Conservation (phyloP, 2,113 vertebrate species). For the Burhinus oedicnemus region DNA sequence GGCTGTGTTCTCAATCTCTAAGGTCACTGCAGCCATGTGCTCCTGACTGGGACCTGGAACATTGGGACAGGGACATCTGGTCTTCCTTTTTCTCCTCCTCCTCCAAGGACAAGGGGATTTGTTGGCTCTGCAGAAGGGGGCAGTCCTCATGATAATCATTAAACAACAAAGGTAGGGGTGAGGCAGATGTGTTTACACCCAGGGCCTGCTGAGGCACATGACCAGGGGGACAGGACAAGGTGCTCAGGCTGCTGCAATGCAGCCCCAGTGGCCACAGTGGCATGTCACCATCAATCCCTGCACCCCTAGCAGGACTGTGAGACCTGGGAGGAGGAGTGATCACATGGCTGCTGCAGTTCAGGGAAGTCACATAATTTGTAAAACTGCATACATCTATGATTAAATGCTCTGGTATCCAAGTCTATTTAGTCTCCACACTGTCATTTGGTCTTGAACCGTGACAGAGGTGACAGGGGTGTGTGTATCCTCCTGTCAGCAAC, state of each 20-base stretch:
- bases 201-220: fast-evolving
- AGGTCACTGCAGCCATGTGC: background rate
- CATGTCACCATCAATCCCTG: fast-evolving
- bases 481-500: background rate
- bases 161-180: background rate
- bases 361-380: background rate
- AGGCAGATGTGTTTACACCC: background rate
- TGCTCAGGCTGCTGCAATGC: background rate
- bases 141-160: background rate
- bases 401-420: background rate
- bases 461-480: background rate
- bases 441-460: background rate
- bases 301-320: background rate
- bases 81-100: background rate
- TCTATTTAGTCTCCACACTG: background rate
- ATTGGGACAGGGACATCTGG: background rate
- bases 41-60: background rate
- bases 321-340: background rate
- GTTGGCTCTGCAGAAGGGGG: fast-evolving
- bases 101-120: fast-evolving
- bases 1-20: fast-evolving
- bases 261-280: background rate
- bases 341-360: background rate
- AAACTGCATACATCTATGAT: background rate
- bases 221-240: background rate